phyloP scores from a whole-genome alignment of 2,113 vertebrate genomes.

The Tonatia bakeri region DNA sequence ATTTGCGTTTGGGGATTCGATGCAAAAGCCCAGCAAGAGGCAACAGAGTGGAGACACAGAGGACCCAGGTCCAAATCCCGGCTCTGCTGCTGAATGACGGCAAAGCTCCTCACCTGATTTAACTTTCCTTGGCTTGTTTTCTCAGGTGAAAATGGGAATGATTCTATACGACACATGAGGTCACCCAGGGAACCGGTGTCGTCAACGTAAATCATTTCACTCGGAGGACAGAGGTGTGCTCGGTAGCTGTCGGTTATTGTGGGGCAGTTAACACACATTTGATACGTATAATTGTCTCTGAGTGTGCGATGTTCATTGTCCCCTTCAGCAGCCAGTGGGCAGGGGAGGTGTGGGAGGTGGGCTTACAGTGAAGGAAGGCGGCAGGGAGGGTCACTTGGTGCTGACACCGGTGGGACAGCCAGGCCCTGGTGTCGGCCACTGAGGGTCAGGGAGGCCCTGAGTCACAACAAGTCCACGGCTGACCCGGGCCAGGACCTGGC shows the following conservation, averaged over 20 bases:
- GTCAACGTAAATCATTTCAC: accelerated
- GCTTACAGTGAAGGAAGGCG: neutral
- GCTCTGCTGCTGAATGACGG: accelerated
- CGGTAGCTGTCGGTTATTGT: accelerated
- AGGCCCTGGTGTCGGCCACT: neutral
- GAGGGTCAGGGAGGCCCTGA: neutral
- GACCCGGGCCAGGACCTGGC: neutral
- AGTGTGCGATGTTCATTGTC: neutral
- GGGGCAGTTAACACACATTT: accelerated
- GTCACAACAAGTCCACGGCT: accelerated
- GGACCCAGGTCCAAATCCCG: neutral
- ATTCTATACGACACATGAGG: accelerated
- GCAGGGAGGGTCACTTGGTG: neutral
- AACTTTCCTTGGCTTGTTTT: neutral
- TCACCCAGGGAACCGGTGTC: accelerated
- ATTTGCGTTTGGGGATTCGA: neutral
- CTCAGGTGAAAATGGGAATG: neutral
- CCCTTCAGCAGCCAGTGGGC: neutral
- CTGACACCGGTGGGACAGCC: accelerated
- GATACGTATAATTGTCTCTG: accelerated
- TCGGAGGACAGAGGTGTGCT: accelerated
- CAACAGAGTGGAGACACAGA: accelerated
- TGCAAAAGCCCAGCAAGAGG: neutral
- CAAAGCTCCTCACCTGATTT: neutral
- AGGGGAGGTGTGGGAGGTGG: too few species aligned